Conservation (phyloP, 2,888 invertebrate genomes). For the Odontocolon sp. region DNA sequence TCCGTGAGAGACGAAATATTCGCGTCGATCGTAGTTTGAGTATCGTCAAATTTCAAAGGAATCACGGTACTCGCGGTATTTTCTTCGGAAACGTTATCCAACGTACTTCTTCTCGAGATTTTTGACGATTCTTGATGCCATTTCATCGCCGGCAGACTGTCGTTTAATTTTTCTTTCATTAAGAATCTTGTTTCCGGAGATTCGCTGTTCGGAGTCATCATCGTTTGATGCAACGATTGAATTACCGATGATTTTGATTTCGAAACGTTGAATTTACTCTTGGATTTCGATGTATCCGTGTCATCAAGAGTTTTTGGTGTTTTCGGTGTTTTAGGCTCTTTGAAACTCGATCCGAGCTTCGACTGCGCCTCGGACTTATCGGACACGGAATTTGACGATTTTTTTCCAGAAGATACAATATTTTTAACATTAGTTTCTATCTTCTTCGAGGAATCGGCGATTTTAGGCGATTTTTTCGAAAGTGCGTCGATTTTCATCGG, state of each 20-base stretch:
- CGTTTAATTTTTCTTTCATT: slow-evolving; percentile 73
- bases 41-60: neutral
- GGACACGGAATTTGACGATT: slow-evolving; percentile 3
- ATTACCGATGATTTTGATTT: slow-evolving; percentile 39
- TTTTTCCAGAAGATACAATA: neutral
- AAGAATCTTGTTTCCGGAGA: slow-evolving; percentile 69
- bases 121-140: slow-evolving; percentile 36
- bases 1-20: neutral
- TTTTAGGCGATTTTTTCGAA: too few species aligned
- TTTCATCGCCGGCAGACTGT: slow-evolving; percentile 68
- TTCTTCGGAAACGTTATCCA: slow-evolving; percentile 21
- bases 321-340: slow-evolving; percentile 20
- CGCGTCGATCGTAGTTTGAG: neutral
- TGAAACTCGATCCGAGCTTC: slow-evolving; percentile 22
- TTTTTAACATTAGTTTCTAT: neutral
- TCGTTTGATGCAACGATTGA: slow-evolving; percentile 39
- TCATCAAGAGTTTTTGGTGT: neutral
- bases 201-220: slow-evolving; percentile 55
- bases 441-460: neutral
- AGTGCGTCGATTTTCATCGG: neutral
- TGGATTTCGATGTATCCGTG: slow-evolving; percentile 2
- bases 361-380: slow-evolving; percentile 1
- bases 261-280: slow-evolving; percentile 1
- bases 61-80: neutral
- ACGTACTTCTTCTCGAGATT: slow-evolving; percentile 32